Evolutionary conservation across 2,797 vertebrate species (phyloP).

Genomic region (Argentina silus): DNA sequence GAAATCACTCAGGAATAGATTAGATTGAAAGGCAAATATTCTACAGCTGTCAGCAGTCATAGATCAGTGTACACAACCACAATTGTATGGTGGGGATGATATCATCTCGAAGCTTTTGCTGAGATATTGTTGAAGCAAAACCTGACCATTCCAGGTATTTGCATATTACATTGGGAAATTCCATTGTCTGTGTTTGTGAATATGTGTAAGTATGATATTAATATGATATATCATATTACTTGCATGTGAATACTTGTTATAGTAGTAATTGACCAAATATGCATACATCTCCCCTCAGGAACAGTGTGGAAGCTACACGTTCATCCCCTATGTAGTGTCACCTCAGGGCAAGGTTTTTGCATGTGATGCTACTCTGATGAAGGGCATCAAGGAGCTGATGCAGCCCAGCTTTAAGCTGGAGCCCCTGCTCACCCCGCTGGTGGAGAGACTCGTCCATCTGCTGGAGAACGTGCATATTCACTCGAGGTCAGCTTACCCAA

Average conservation of each 20-base stretch:
- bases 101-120: too few species aligned
- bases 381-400: slow-evolving; percentile 81
- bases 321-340: slow-evolving; percentile 89
- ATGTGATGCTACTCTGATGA: slow-evolving; percentile 79
- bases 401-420: slow-evolving; percentile 82
- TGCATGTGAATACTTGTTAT: too few species aligned
- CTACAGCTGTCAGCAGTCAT: background rate
- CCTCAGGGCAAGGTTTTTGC: slow-evolving; percentile 86
- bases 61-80: background rate
- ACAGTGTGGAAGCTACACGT: slow-evolving; percentile 85
- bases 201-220: too few species aligned
- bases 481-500: slow-evolving; percentile 77
- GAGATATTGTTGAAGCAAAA: too few species aligned
- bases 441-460: slow-evolving; percentile 77
- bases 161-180: too few species aligned
- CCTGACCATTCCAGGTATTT: too few species aligned
- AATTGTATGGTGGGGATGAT: background rate
- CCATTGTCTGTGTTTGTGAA: too few species aligned
- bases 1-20: background rate
- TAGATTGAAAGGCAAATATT: background rate
- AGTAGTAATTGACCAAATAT: too few species aligned
- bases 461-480: slow-evolving; percentile 83
- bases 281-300: slow-evolving; percentile 71
- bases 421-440: slow-evolving; percentile 81
- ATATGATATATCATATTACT: too few species aligned